phyloP scores from a whole-genome alignment of 1,140 invertebrate species.

The Nomia melanderi region DNA sequence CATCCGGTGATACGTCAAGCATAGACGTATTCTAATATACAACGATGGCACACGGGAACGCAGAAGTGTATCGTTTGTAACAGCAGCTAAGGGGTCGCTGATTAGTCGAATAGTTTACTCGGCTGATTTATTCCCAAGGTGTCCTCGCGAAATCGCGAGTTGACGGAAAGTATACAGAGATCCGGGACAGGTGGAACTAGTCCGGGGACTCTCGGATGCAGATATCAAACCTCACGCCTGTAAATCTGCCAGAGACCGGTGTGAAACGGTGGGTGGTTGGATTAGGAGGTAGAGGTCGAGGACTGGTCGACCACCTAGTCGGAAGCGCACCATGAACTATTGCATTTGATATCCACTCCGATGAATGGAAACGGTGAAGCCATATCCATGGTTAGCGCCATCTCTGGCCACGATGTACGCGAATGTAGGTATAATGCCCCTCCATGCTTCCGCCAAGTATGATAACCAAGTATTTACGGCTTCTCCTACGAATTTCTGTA shows the following conservation, averaged over 20 bases:
- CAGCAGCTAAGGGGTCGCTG: neutral
- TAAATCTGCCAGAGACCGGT: conserved; percentile 67
- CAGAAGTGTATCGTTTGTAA: neutral
- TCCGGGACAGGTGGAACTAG: conserved; percentile 59
- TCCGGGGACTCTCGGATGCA: conserved; percentile 55
- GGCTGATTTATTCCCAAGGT: conserved; percentile 5
- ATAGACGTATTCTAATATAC: neutral
- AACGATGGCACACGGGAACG: too few relatives aligned
- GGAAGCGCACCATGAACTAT: conserved; percentile 69
- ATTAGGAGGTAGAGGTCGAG: conserved; percentile 66
- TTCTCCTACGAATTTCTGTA: conserved; percentile 72
- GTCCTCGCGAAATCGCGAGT: conserved; percentile 18
- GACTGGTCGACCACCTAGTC: conserved; percentile 67
- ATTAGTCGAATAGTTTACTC: neutral
- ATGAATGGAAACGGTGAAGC: conserved; percentile 71
- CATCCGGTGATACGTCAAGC: neutral
- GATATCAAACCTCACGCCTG: conserved; percentile 58
- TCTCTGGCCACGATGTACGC: conserved; percentile 63
- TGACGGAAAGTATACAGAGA: conserved; percentile 36
- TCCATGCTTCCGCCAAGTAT: conserved; percentile 75
- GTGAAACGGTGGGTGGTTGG: conserved; percentile 62
- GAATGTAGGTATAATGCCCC: conserved; percentile 73
- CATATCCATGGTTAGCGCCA: conserved; percentile 63
- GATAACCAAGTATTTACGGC: conserved; percentile 80
- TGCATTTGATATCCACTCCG: conserved; percentile 71